Conservation (phyloP, 2,888 invertebrate species). For the Imbricaverruca yamaguchii region DNA sequence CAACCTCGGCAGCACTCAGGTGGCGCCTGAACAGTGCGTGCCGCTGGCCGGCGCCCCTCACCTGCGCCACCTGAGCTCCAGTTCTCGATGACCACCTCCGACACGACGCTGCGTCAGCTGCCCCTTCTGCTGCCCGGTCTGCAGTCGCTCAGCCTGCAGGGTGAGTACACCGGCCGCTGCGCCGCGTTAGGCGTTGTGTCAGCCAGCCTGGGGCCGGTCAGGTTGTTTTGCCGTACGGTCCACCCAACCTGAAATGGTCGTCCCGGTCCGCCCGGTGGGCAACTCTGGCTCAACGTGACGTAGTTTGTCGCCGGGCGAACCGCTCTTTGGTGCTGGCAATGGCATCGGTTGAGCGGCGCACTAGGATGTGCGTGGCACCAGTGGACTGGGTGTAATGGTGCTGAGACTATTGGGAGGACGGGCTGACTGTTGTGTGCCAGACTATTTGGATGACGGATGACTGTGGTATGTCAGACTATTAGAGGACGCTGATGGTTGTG, state of each 20-base stretch:
- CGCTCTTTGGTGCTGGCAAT: not conserved
- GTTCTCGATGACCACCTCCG: not conserved
- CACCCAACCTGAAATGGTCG: not conserved
- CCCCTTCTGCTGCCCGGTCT: not conserved
- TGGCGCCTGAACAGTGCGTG: not conserved
- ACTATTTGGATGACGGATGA: no score
- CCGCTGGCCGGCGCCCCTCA: not conserved
- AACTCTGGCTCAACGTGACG: not conserved
- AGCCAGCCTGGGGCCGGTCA: not conserved
- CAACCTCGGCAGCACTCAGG: not conserved
- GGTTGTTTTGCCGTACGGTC: no score
- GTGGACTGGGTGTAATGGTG: no score
- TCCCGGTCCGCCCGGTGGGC: not conserved
- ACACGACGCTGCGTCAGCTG: not conserved
- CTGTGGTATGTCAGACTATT: no score
- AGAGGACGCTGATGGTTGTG: no score
- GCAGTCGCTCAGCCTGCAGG: not conserved
- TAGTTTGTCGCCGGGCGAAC: not conserved
- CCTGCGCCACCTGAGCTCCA: not conserved
- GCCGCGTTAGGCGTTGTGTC: not conserved
- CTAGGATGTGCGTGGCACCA: no score
- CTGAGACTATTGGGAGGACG: no score
- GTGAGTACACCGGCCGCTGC: not conserved
- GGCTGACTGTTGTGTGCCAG: no score
- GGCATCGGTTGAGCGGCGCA: no score